phyloP scores from a whole-genome alignment of 2,888 invertebrate species.

The Dendrolimus houi region DNA sequence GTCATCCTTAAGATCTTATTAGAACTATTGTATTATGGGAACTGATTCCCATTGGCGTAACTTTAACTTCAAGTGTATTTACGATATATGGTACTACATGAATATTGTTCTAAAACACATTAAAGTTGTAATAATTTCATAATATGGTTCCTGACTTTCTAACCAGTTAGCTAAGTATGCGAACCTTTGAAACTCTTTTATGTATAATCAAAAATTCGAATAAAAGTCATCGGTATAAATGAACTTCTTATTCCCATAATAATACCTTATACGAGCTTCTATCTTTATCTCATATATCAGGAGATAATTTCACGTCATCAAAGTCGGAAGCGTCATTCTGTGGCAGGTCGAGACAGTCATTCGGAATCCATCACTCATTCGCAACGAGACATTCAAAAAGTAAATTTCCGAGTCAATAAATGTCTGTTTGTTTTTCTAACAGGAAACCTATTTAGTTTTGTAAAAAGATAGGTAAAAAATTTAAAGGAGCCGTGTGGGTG shows the following conservation, averaged over 20 bases:
- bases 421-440: slow-evolving; percentile 72
- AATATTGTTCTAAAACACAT: too few relatives aligned
- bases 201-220: slow-evolving; percentile 3
- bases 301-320: slow-evolving; percentile 32
- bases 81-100: too few relatives aligned
- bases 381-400: slow-evolving; percentile 58
- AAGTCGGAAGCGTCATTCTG: slow-evolving; percentile 48
- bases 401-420: slow-evolving; percentile 65
- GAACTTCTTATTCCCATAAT: slow-evolving; percentile 8
- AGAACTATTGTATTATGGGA: too few relatives aligned
- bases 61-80: too few relatives aligned
- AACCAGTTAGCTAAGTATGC: slow-evolving; percentile 1
- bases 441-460: slow-evolving; percentile 68
- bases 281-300: slow-evolving; percentile 7
- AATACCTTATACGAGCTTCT: slow-evolving; percentile 3
- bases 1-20: too few relatives aligned
- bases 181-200: neutral
- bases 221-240: slow-evolving; percentile 2
- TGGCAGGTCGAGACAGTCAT: slow-evolving; percentile 50
- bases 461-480: slow-evolving; percentile 60
- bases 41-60: too few relatives aligned
- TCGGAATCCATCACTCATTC: slow-evolving; percentile 67
- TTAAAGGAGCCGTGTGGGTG: slow-evolving; percentile 58
- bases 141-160: too few relatives aligned
- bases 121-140: too few relatives aligned